Conservation (phyloP, 92 coral and sea anemone genomes). For the Zoanthus solanderi region DNA sequence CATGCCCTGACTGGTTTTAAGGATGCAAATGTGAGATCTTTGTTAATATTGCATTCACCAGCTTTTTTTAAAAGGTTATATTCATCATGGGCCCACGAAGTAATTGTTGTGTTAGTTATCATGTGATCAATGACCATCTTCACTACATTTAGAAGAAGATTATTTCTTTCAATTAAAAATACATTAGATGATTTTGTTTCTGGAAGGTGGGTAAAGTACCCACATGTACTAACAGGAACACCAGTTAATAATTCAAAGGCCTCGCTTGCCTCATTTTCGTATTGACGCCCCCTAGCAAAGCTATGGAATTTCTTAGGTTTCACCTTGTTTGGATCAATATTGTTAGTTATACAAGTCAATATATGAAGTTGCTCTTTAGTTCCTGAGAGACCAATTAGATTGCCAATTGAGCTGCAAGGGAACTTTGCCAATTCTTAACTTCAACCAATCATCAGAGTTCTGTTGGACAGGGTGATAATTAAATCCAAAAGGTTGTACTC, state of each 20-base stretch:
- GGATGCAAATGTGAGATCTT: slow-evolving; percentile 58
- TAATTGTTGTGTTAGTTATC: slow-evolving; percentile 39
- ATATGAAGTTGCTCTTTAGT: background rate
- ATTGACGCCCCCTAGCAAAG: background rate
- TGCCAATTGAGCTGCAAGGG: background rate
- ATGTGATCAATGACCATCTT: slow-evolving; percentile 60
- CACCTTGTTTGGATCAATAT: background rate
- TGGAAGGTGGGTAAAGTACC: slow-evolving; percentile 21
- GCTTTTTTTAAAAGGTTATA: slow-evolving; percentile 9
- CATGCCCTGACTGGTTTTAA: slow-evolving; percentile 62
- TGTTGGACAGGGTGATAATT: background rate
- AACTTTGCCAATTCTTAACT: background rate
- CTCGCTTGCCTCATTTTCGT: background rate
- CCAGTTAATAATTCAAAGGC: background rate
- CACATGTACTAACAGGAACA: background rate
- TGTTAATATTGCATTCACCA: background rate
- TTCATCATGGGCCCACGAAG: slow-evolving; percentile 73
- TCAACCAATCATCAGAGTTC: background rate
- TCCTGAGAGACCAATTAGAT: background rate
- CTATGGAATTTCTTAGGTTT: background rate
- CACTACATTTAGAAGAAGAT: slow-evolving; percentile 44
- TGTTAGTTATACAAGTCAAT: background rate
- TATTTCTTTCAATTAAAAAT: slow-evolving; percentile 62
- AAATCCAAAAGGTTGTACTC: background rate
- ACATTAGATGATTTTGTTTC: slow-evolving; percentile 47